phyloP scores from a whole-genome alignment of 2,888 invertebrate genomes.

The Amphiduros pacificus region DNA sequence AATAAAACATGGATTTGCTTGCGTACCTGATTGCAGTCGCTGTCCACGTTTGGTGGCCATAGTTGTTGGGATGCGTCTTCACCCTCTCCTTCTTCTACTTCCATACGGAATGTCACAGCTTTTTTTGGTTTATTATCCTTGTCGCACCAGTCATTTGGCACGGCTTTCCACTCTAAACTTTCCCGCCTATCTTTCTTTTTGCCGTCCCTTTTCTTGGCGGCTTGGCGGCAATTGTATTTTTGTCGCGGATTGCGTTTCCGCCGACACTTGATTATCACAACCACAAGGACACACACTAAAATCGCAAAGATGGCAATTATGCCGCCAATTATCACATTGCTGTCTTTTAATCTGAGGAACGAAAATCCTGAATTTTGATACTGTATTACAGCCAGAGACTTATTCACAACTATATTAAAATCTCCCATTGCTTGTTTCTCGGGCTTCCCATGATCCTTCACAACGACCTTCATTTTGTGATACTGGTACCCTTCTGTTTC shows the following conservation, averaged over 20 bases:
- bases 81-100: conserved; percentile 15
- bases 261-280: conserved; percentile 12
- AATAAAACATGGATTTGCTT: no score
- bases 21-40: conserved; percentile 10
- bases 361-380: conserved; percentile 16
- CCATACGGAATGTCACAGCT: conserved; percentile 20
- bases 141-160: conserved; percentile 7
- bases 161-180: conserved; percentile 3
- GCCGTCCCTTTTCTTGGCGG: conserved; percentile 4
- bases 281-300: conserved; percentile 7
- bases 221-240: conserved; percentile 16
- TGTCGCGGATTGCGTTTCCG: conserved; percentile 5
- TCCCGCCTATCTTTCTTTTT: background rate
- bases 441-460: conserved; percentile 13
- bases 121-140: conserved; percentile 18
- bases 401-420: conserved; percentile 16
- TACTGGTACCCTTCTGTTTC: conserved; percentile 9
- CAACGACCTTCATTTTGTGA: conserved; percentile 11
- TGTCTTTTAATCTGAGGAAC: conserved; percentile 16
- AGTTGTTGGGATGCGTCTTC: conserved; percentile 11
- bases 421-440: conserved; percentile 3
- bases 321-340: conserved; percentile 14
- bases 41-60: conserved; percentile 16
- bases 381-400: conserved; percentile 5
- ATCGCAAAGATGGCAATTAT: conserved; percentile 9